Conservation (phyloP, 2,888 invertebrate species). For the Pinctada fucata region DNA sequence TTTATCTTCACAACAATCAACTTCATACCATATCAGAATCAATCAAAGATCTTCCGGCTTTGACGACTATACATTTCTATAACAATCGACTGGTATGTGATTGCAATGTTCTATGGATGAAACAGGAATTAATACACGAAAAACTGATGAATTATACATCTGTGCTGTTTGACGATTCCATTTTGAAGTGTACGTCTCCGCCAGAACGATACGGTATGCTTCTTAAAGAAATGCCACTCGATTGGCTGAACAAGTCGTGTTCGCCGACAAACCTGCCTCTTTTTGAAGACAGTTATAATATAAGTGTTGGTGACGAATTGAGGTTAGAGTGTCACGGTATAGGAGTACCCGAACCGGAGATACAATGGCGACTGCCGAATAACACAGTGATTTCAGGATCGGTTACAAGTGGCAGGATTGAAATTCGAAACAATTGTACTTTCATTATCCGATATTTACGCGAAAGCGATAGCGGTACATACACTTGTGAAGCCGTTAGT, state of each 20-base stretch:
- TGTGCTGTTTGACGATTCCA: conserved; percentile 26
- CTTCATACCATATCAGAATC: conserved; percentile 73
- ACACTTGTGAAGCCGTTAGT: conserved; percentile 77
- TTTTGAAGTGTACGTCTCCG: conserved; percentile 72
- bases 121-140: conserved; percentile 46
- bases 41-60: conserved; percentile 67
- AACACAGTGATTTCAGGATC: conserved; percentile 71
- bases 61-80: conserved; percentile 73
- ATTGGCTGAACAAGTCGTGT: conserved; percentile 53
- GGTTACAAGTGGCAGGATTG: conserved; percentile 38
- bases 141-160: conserved; percentile 17
- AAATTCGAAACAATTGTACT: conserved; percentile 47
- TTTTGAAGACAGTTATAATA: conserved; percentile 63
- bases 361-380: conserved; percentile 77
- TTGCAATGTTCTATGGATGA: conserved; percentile 76
- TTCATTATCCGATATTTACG: conserved; percentile 52
- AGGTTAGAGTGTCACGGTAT: conserved; percentile 76
- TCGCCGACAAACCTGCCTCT: conserved; percentile 70
- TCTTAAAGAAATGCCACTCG: conserved; percentile 59
- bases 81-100: conserved; percentile 78
- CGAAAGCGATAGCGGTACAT: conserved; percentile 74
- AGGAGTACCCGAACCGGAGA: conserved; percentile 76
- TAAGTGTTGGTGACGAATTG: conserved; percentile 73
- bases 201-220: conserved; percentile 53
- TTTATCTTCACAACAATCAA: conserved; percentile 85